phyloP scores from a whole-genome alignment of 2,113 vertebrate genomes.

The Scolopax mira region DNA sequence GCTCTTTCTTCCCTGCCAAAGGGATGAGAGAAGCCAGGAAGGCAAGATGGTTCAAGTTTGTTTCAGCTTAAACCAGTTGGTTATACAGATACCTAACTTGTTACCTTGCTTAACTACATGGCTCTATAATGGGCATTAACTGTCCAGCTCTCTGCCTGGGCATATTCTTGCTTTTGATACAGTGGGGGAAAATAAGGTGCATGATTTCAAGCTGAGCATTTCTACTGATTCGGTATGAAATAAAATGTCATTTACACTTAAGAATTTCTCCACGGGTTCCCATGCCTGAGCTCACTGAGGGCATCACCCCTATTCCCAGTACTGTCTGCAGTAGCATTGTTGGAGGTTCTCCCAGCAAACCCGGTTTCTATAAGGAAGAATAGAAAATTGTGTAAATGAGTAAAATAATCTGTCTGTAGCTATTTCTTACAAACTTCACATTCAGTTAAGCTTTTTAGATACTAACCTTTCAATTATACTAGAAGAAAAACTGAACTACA shows the following conservation, averaged over 20 bases:
- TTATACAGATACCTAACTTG: background rate
- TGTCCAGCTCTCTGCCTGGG: background rate
- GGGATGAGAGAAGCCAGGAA: background rate
- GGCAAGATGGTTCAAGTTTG: background rate
- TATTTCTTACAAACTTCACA: background rate
- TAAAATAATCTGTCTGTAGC: background rate
- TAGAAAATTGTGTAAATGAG: background rate
- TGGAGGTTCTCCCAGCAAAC: conserved; percentile 91
- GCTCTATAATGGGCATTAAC: background rate
- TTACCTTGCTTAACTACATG: background rate
- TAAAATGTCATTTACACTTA: conserved; percentile 77
- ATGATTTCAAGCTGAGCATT: background rate
- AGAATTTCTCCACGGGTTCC: conserved; percentile 87
- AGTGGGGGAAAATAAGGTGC: background rate
- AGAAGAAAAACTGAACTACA: background rate
- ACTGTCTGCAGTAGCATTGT: conserved; percentile 86
- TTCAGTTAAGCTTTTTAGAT: background rate
- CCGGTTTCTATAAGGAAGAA: conserved; percentile 80
- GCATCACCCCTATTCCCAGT: conserved; percentile 79
- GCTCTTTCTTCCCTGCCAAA: background rate
- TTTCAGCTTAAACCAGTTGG: background rate
- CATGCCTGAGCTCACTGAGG: conserved; percentile 78
- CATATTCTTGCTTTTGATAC: background rate
- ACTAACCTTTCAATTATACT: background rate
- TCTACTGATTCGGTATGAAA: background rate